Evolutionary conservation across 2,113 vertebrate species (phyloP), one percentile per base, ranked within the genome.

Genomic region (Promerops cafer): DNA sequence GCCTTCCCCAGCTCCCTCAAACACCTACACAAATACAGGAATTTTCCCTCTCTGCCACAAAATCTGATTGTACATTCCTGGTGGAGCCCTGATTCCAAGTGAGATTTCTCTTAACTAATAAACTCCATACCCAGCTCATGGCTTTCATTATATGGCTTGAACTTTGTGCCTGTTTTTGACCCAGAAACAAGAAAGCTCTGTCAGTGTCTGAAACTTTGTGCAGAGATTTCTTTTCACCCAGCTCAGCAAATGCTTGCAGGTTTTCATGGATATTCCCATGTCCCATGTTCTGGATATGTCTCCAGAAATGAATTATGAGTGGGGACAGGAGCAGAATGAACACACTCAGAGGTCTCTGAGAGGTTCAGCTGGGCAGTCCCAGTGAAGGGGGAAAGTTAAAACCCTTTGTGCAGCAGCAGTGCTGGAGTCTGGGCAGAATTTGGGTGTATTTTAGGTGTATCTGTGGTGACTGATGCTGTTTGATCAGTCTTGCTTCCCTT

Each of bases 241-340:
- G 87, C 40, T 94, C 84, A 91, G 84, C 54, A 95, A 89, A 72
- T 31, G 28, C 37, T 74, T 83, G 49, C 71, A 57, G 68, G 40
- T 84, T 95, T 86, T 94, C 64, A 87, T 40, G 71, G 74, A 91
- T 78, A 85, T 49, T 63, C 82, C 87, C 74, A 90, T n/a, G n/a
- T n/a, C n/a, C n/a, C n/a, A n/a, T n/a, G n/a, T n/a, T n/a, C n/a
- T n/a, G n/a, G n/a, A n/a, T 78, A 59, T 8, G 56, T 53, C 78
- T 70, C 54, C 21, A 57, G 50, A 87, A 95, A 70, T 64, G 33
- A 74, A 78, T 81, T 37, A 60, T 1, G 54, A 52, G 68, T 37
- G 76, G 63, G 57, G 77, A 61, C 83, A 93, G 72, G 54, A 81
- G 16, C 37, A 40, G 31, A 61, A 69, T 37, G 30, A 40, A n/a